phyloP scores from a whole-genome alignment of 2,113 vertebrate species.

The Aegypius monachus region DNA sequence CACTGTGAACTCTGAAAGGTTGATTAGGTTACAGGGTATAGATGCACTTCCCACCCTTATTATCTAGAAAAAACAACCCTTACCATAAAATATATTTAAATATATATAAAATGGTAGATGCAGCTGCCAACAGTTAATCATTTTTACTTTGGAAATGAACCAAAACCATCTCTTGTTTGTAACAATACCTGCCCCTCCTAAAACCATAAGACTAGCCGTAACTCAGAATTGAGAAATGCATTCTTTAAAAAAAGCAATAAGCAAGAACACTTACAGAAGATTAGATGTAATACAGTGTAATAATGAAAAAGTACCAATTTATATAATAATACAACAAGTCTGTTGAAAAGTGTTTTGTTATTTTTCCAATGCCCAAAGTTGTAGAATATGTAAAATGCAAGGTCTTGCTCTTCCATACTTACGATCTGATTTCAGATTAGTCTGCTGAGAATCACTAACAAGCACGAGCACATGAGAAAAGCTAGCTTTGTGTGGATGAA shows the following conservation, averaged over 20 bases:
- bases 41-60: neutral
- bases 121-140: neutral
- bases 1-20: neutral
- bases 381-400: neutral
- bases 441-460: neutral
- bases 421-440: neutral
- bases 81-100: neutral
- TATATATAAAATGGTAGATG: neutral
- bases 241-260: conserved; percentile 22
- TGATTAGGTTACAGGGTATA: neutral
- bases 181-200: conserved; percentile 12
- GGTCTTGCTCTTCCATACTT: neutral
- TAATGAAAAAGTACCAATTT: neutral
- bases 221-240: neutral
- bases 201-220: neutral
- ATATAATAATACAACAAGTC: neutral
- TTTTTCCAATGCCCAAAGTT: neutral
- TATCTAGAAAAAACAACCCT: neutral
- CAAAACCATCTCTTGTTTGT: neutral
- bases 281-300: neutral
- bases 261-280: neutral
- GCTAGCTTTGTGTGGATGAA: neutral
- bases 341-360: neutral
- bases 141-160: neutral
- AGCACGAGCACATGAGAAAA: neutral